Evolutionary conservation across 1,140 invertebrate species (phyloP), one percentile per base, ranked within the genome.

Genomic region (Lucilia sericata): DNA sequence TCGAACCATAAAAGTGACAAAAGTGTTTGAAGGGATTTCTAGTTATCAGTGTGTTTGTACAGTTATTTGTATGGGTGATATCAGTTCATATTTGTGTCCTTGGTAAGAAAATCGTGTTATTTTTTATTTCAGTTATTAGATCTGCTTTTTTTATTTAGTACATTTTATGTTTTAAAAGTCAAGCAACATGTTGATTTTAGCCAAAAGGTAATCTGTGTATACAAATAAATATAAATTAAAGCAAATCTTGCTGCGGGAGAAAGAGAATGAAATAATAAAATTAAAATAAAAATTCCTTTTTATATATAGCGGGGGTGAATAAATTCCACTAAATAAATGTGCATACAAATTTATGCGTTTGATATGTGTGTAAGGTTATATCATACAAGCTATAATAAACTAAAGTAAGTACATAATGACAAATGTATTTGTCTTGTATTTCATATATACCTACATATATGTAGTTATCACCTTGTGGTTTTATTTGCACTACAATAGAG

Each of bases 201-300:
- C 17, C 25, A 30, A 30, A 30, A 70, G 65, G 65, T 70, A 70
- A 70, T 70, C 65, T 70, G 65, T n/a, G 65, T 70, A 7, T 70
- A 25, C 65, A 70, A 70, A 70, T 70, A 19, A 14, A 60, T 70
- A 70, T 70, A 70, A 70, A 70, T 70, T 70, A 70, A 70, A 21
- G 17, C 25, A 70, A 70, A 70, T 70, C 65, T 70, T 19, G 7
- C 21, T 25, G n/a, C 65, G 5, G 21, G 19, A 70, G 2, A 70
- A 5, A 70, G n/a, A 0, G 21, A 70, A 70, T 21, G n/a, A 17
- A 19, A 30, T 30, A 30, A 30, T 42, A 8, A 42, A 42, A 42
- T 5, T 8, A 10, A 10, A 70, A 70, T 21, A 70, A 70, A 70
- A 70, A n/a, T 1, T 30, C 3, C 25, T 30, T 30, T 30, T 30